Percentiles rank a stretch among this genome's conserved stretches.
phyloP scores from a whole-genome alignment of 2,797 vertebrate species.

The Coracias cyanogaster region DNA sequence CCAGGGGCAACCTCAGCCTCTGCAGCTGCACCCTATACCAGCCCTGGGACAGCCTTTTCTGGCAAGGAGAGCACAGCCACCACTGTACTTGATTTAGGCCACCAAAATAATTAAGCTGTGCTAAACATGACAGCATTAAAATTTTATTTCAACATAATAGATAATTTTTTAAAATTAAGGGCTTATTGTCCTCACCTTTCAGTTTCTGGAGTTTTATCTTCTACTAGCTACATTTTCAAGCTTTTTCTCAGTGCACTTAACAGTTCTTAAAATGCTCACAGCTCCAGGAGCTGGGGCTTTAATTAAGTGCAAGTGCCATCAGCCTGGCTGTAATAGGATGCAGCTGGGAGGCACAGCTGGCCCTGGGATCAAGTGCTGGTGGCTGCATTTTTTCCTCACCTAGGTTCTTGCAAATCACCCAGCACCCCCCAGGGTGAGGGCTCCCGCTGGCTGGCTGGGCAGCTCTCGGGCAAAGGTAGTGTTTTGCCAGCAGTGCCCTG shows the following conservation, averaged over 20 bases:
- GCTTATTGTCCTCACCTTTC: neutral
- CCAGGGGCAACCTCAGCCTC: neutral
- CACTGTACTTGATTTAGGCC: neutral
- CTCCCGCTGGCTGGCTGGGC: too few species aligned
- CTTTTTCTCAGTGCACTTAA: neutral
- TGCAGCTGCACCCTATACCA: neutral
- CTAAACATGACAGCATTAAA: neutral
- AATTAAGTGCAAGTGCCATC: neutral
- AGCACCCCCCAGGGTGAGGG: neutral
- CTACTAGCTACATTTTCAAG: neutral
- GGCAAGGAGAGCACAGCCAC: neutral
- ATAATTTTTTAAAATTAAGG: neutral
- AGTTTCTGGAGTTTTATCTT: neutral
- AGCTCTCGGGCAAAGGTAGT: accelerated
- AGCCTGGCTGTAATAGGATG: neutral
- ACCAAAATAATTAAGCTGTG: neutral
- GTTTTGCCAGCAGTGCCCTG: neutral
- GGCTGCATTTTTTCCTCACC: neutral
- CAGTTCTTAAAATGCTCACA: neutral
- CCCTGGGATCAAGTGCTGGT: neutral
- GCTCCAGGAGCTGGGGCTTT: neutral
- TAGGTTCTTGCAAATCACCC: neutral
- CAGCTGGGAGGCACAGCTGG: neutral
- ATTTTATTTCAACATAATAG: neutral
- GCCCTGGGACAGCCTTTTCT: neutral